phyloP scores from a whole-genome alignment of 2,797 vertebrate species.

The Momotus momota region DNA sequence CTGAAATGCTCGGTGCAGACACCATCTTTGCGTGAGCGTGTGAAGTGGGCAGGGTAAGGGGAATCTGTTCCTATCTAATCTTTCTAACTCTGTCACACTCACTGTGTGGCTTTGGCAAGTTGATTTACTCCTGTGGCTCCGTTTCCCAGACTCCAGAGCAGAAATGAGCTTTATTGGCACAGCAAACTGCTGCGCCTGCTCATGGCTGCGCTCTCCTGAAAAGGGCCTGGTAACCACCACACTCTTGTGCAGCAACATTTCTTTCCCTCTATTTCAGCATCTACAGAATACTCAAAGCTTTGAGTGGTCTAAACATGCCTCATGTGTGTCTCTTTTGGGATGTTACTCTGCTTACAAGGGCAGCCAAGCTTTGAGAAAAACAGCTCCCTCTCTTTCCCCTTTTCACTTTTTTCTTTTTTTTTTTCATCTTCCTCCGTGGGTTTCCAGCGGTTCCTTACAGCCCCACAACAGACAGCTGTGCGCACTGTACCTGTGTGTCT shows the following conservation, averaged over 20 bases:
- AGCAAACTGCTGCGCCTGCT: neutral
- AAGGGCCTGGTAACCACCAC: neutral
- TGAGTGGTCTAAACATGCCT: neutral
- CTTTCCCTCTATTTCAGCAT: neutral
- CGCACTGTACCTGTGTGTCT: conserved; percentile 7
- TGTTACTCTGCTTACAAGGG: neutral
- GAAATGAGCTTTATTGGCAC: neutral
- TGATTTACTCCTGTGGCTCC: neutral
- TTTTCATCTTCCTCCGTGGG: neutral
- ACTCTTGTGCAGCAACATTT: rapidly evolving
- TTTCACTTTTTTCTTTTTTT: neutral
- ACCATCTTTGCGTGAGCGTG: rapidly evolving
- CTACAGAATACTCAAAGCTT: neutral
- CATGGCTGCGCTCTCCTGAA: neutral
- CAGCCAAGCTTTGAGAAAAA: conserved; percentile 44
- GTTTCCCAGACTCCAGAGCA: neutral
- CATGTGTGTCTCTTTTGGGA: neutral
- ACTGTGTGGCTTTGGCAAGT: neutral
- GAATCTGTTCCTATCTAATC: neutral
- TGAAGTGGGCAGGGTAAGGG: neutral
- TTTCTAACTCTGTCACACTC: neutral
- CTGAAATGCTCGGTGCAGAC: neutral
- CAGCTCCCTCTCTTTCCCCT: neutral
- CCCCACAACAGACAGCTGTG: conserved; percentile 50
- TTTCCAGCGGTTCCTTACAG: conserved; percentile 42